Conservation (phyloP, 2,113 vertebrate genomes). For the Bungarus multicinctus region DNA sequence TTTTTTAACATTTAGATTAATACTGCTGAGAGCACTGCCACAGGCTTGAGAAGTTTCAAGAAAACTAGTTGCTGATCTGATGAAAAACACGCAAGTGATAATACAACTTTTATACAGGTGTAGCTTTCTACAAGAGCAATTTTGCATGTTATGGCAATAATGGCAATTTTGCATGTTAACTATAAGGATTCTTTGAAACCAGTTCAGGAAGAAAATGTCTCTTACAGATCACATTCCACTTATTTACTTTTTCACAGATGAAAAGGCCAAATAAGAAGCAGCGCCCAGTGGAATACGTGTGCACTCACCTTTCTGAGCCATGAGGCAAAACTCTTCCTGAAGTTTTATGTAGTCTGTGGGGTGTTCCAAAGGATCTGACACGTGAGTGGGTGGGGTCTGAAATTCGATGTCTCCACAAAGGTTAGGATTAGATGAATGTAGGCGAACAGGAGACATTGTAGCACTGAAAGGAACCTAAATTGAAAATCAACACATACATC, state of each 20-base stretch:
- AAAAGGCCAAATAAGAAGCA: background rate
- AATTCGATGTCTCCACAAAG: conserved; percentile 94
- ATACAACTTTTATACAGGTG: background rate
- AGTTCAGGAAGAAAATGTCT: background rate
- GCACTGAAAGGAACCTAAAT: conserved; percentile 90
- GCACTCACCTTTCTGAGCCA: conserved; percentile 92
- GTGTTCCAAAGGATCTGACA: conserved; percentile 83
- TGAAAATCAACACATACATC: conserved; percentile 9
- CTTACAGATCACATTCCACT: rapidly evolving
- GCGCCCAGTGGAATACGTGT: background rate
- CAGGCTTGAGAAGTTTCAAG: background rate
- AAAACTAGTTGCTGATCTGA: background rate
- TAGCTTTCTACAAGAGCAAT: background rate
- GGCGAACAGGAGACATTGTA: conserved; percentile 88
- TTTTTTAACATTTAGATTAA: background rate
- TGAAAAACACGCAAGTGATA: background rate
- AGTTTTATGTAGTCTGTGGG: conserved; percentile 93
- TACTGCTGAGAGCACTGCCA: background rate
- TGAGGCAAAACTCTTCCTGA: conserved; percentile 95
- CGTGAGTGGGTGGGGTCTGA: conserved; percentile 81
- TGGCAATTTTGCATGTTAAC: background rate
- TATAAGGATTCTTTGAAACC: background rate
- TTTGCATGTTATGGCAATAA: background rate
- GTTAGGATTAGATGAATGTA: conserved; percentile 98
- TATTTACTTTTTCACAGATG: background rate